Evolutionary conservation across 2,888 invertebrate genomes (phyloP), one percentile per base, ranked within the genome.

Genomic region (Pollenia labialis): DNA sequence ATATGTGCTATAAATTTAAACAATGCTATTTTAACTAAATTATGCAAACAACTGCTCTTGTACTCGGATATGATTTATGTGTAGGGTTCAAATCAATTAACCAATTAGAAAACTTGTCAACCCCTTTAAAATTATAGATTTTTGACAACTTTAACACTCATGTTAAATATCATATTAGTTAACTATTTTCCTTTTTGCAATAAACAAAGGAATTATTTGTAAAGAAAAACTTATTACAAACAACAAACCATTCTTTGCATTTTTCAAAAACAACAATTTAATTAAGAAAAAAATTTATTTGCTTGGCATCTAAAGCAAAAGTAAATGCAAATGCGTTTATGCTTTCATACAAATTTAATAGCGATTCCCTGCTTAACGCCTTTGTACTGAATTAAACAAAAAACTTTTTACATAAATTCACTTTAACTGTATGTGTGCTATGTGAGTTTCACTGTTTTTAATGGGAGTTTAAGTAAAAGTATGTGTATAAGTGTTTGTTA

Each of bases 371-470:
- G 12, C 7, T 40, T 18, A 77, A 77, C 54, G 56, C 46, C 46
- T 56, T 77, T 48, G 8, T 44, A 6, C 11, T 44, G 16, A 42
- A 16, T 44, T 10, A 6, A 18, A 42, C 10, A 16, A 42, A 62
- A 62, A 62, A 62, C 10, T 16, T 62, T 62, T 44, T 62, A 11
- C 44, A 62, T 44, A 62, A 16, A 44, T 62, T 11, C 62, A 42
- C 11, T 44, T 44, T 62, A 10, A 42, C 11, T 12, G n/a, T 42
- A 56, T 66, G 50, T 42, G 52, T 54, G 32, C 6, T 3, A 16
- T 54, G 44, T 44, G 14, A 44, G 71, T 10, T 50, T 52, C 62
- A 75, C 62, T 64, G 75, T 74, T 58, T 52, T 75, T 11, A n/a
- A 18, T 71, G 32, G 48, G 74, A 56, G 40, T 48, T 32, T 32